Conservation (phyloP, 2,797 vertebrate genomes). For the Phrynocephalus forsythii region DNA sequence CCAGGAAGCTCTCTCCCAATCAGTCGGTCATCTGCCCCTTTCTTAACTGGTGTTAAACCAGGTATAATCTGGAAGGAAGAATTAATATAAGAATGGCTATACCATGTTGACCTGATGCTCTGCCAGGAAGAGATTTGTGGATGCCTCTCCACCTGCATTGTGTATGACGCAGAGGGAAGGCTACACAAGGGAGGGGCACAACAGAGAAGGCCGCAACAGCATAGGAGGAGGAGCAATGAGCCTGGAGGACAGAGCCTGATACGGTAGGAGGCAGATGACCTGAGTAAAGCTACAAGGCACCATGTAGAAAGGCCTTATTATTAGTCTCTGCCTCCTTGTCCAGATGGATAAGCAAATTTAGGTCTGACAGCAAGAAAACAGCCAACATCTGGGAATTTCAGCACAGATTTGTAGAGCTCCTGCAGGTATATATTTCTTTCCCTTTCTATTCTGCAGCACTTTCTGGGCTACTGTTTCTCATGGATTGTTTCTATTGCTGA, state of each 20-base stretch:
- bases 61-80: not conserved
- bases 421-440: not conserved
- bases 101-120: not conserved
- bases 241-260: not conserved
- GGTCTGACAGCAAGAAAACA: slow-evolving; percentile 9
- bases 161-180: not conserved
- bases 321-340: rapidly evolving
- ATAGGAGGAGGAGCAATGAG: not conserved
- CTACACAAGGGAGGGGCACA: not conserved
- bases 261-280: not conserved
- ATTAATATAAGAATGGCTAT: slow-evolving; percentile 10
- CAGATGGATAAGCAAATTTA: rapidly evolving
- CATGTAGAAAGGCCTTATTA: rapidly evolving
- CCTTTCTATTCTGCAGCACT: slow-evolving; percentile 36
- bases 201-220: not conserved
- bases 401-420: not conserved
- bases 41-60: not conserved
- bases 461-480: slow-evolving; percentile 63
- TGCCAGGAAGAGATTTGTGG: slow-evolving; percentile 15
- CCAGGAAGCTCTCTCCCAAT: not conserved
- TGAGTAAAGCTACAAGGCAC: not conserved
- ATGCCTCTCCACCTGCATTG: not conserved
- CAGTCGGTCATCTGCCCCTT: not conserved
- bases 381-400: not conserved
- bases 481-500: slow-evolving; percentile 52